Evolutionary conservation across 1,140 invertebrate species (phyloP), one percentile per base, ranked within the genome.

Genomic region (Psilanteris sp.): DNA sequence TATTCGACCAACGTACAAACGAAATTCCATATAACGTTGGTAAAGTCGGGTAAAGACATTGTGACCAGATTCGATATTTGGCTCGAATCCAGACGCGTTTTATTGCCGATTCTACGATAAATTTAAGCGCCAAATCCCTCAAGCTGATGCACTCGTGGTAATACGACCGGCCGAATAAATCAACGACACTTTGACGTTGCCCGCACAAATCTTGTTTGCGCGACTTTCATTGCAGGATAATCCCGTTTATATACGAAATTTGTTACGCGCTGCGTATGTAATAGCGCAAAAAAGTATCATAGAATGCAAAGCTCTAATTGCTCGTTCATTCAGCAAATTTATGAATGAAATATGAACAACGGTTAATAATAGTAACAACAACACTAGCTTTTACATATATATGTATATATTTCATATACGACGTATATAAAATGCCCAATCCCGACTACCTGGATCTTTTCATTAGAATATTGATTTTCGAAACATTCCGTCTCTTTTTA

Each of bases 71-170:
- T 77, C 55, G 36, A 77, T 77, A 71, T 67, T 68, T 77, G 74
- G 74, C 74, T 4, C 15, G 8, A 22, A 50, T 72, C 67, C 74
- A 77, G 54, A 37, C 67, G 34, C 34, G 61, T 46, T 77, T 77
- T 77, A 72, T 77, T 72, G 67, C 67, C 67, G 57, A 77, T 77
- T 72, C 62, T 52, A n/a, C 68, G 74, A 72, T 77, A 72, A 77
- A 72, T 72, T 77, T 72, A 68, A 71, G 67, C 61, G 48, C 48
- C 68, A 77, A 77, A 72, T 72, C 68, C 44, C 48, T 62, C 62
- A 67, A 67, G 46, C 46, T 48, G 31, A 55, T 55, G 71, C 62
- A 66, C 59, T 59, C 52, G 48, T 50, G 59, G 59, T 73, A 73
- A 73, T 59, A 66, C 59, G 41, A 73, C 34, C 52, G 36, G 46